phyloP scores from a whole-genome alignment of 2,113 vertebrate species.

The Phodopus roborovskii region DNA sequence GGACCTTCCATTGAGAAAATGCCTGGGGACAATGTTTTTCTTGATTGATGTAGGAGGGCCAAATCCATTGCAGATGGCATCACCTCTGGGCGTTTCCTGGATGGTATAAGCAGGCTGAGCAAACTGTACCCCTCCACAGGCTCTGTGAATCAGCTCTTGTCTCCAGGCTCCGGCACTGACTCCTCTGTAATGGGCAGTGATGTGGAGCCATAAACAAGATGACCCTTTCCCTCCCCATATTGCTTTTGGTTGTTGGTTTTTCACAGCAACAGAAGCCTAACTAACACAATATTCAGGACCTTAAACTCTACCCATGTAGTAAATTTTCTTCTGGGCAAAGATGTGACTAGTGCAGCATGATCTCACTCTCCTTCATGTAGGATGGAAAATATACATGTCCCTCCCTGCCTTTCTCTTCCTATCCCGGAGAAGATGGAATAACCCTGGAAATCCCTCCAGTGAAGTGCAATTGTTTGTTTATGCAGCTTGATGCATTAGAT shows the following conservation, averaged over 20 bases:
- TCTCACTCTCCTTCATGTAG: not conserved
- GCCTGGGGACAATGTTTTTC: not conserved
- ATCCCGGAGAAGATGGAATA: not conserved
- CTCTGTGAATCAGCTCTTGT: not conserved
- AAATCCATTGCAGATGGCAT: not conserved
- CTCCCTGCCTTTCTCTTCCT: not conserved
- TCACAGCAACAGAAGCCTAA: not conserved
- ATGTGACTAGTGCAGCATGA: not conserved
- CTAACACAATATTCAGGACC: not conserved
- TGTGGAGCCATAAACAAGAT: not conserved
- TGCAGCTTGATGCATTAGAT: not conserved
- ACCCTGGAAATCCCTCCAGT: not conserved
- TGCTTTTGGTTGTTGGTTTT: not conserved
- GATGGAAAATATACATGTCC: not conserved
- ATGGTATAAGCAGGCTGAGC: not conserved
- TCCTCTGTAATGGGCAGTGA: too few relatives aligned
- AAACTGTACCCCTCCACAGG: too few relatives aligned
- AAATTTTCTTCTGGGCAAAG: not conserved
- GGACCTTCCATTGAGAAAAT: not conserved
- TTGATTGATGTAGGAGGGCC: not conserved
- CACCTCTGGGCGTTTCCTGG: too few relatives aligned
- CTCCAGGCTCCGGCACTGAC: not conserved
- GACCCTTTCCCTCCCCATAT: not conserved
- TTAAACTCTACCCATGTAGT: not conserved
- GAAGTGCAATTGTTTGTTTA: not conserved